phyloP scores from a whole-genome alignment of 2,888 invertebrate species.

The Sepiola atlantica region DNA sequence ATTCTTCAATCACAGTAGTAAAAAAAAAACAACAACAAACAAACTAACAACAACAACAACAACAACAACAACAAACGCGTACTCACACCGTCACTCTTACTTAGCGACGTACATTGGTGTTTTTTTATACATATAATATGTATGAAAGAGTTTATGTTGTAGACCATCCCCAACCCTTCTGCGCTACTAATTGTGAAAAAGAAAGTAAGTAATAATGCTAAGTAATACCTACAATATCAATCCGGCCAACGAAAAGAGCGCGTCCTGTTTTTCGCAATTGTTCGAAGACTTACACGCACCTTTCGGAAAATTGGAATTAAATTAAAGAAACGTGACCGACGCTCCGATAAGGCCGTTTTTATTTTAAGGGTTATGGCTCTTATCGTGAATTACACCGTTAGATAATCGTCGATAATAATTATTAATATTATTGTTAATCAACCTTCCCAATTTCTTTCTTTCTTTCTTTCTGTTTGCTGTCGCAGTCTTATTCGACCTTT shows the following conservation, averaged over 20 bases:
- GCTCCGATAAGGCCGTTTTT: background rate
- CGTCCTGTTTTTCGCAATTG: background rate
- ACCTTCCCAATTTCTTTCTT: too few relatives aligned
- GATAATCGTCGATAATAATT: too few relatives aligned
- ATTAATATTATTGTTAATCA: too few relatives aligned
- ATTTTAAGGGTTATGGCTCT: background rate
- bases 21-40: too few relatives aligned
- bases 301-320: background rate
- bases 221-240: background rate
- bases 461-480: too few relatives aligned
- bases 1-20: background rate
- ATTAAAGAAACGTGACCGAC: background rate
- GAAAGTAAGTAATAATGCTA: background rate
- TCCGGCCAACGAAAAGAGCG: background rate
- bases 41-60: too few relatives aligned
- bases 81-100: slow-evolving; percentile 4
- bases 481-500: too few relatives aligned
- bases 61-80: too few relatives aligned
- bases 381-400: background rate
- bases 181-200: background rate
- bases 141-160: background rate
- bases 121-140: background rate
- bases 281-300: background rate
- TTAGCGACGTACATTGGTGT: background rate
- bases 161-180: background rate